A percentile compares a stretch with the other conserved stretches of the same genome.
Evolutionary conservation across 2,888 invertebrate species (phyloP).

Genomic region (Carterocephalus palaemon): DNA sequence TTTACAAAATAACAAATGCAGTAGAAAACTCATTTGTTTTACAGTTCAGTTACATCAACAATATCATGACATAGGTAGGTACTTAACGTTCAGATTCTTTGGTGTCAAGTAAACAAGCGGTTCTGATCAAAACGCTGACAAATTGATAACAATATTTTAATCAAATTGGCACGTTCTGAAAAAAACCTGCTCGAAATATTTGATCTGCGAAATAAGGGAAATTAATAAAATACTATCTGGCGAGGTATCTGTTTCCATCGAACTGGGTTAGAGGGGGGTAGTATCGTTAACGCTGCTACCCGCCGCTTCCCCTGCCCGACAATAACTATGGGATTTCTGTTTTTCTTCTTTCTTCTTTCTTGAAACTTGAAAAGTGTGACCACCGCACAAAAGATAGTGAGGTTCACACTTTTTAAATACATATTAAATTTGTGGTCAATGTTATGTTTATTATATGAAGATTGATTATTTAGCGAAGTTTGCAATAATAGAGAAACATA

Average conservation of each 20-base stretch:
- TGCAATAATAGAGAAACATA: too few species aligned
- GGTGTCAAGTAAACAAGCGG: conserved; percentile 1
- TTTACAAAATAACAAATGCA: too few species aligned
- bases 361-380: too few species aligned
- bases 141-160: conserved; percentile 13
- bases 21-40: too few species aligned
- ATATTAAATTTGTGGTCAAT: too few species aligned
- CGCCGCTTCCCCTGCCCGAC: conserved; percentile 16
- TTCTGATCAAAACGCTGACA: conserved; percentile 13
- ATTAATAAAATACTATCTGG: too few species aligned
- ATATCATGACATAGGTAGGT: not conserved
- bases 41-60: not conserved
- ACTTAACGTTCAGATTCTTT: not conserved
- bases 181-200: not conserved
- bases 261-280: conserved; percentile 16
- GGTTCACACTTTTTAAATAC: too few species aligned
- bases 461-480: too few species aligned
- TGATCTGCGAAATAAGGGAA: too few species aligned
- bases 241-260: conserved; percentile 8
- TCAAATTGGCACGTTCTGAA: conserved; percentile 21
- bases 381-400: too few species aligned
- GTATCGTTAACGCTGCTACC: conserved; percentile 19
- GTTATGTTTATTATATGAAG: too few species aligned
- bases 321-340: not conserved
- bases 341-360: not conserved